Evolutionary conservation across 2,113 vertebrate genomes (phyloP), one percentile per base, ranked within the genome.

Genomic region (Balaeniceps rex): DNA sequence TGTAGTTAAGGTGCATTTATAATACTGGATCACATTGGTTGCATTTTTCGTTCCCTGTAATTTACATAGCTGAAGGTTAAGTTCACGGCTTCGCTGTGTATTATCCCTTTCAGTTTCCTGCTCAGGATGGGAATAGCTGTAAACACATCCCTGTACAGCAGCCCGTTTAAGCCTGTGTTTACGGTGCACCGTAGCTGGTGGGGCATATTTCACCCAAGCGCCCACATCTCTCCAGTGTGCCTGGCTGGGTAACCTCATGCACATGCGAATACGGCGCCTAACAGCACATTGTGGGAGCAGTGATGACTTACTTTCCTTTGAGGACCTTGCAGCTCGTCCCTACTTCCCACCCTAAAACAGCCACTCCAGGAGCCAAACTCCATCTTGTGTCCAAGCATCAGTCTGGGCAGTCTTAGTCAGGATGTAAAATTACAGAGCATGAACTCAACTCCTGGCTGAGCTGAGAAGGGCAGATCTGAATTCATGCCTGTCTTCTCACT

Each of bases 221-320:
- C 44, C 60, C 2, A 3, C 1, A 4, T 34, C 22, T 34, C 22
- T 54, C 66, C 29, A 15, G 46, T 9, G 0, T 46, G 54, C 40
- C 7, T 34, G 60, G 38, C 47, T 38, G n/a, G 40, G 33, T 18
- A 34, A 18, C 60, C 38, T 72, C n/a, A 3, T 15, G 34, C 11
- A 7, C 4, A 0, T n/a, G 26, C 1, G 2, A 38, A 40, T 16
- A 5, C 4, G 6, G n/a, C 5, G 2, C 24, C 42, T 46, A 31
- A 34, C 24, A 52, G n/a, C 25, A 25, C 12, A 4, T 34, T 3
- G 8, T 16, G 26, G 52, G 70, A 68, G 26, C 7, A 36, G 46
- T 38, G 60, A 7, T 46, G 16, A 28, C 36, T n/a, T 72, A 28
- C 36, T n/a, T 72, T 69, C 51, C 52, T 84, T 76, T 22, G 40